phyloP scores from a whole-genome alignment of 2,797 vertebrate genomes.

The Atherinosoma microstoma region DNA sequence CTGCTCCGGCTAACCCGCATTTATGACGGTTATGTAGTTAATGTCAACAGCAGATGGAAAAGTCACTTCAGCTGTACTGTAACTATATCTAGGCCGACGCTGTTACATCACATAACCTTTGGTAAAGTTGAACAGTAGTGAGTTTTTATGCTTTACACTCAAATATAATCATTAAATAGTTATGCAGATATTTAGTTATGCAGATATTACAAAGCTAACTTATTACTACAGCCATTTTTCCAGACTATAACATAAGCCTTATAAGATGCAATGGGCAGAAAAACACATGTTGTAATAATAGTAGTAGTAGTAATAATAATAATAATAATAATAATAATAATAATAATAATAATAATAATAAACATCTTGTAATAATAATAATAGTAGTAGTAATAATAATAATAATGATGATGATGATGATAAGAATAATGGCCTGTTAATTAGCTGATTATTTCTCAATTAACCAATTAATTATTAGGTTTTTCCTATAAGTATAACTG shows the following conservation, averaged over 20 bases:
- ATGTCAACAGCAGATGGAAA: conserved; percentile 44
- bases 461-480: neutral
- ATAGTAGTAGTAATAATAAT: no score
- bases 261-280: neutral
- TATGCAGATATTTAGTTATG: neutral
- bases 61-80: neutral
- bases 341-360: no score
- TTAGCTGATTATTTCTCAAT: neutral
- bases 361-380: no score
- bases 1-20: conserved; percentile 31
- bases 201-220: neutral
- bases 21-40: conserved; percentile 39
- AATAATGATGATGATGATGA: no score
- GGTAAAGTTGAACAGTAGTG: neutral
- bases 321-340: no score
- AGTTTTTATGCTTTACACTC: neutral
- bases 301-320: no score
- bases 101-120: neutral
- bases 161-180: neutral
- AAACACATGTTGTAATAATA: no score
- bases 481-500: neutral
- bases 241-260: neutral
- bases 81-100: neutral
- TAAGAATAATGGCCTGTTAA: no score
- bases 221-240: neutral